Conservation (phyloP, 1,140 invertebrate species). For the Papilio xuthus region DNA sequence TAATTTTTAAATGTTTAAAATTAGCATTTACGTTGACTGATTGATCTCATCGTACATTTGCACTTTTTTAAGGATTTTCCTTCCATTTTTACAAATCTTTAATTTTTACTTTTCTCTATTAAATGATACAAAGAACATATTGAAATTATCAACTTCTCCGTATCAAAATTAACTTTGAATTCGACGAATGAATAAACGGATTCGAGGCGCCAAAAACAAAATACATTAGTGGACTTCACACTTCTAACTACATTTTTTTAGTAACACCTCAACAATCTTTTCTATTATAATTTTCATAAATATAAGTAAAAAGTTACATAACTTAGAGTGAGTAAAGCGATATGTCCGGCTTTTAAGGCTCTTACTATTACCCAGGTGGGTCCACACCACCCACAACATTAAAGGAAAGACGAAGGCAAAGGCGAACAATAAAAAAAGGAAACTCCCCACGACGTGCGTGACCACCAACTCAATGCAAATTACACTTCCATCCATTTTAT, state of each 20-base stretch:
- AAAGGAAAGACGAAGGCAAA: conserved; percentile 63
- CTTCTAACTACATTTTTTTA: not conserved
- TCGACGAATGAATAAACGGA: not conserved
- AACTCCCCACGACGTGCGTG: conserved; percentile 72
- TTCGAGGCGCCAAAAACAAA: not conserved
- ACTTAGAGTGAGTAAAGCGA: conserved; percentile 30
- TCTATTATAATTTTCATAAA: conserved; percentile 7
- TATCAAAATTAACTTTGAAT: no score
- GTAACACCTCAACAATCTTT: not conserved
- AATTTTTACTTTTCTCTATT: no score
- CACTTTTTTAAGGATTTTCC: no score
- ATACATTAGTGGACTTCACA: not conserved
- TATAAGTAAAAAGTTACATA: conserved; percentile 10
- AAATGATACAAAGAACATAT: no score
- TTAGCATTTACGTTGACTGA: not conserved
- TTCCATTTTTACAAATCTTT: no score
- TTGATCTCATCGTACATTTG: not conserved
- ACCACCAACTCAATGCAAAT: conserved; percentile 78
- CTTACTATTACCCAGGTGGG: conserved; percentile 36
- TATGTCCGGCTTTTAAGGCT: conserved; percentile 37
- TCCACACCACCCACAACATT: conserved; percentile 59
- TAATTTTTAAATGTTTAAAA: not conserved
- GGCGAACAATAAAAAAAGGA: conserved; percentile 75
- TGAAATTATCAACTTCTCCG: no score
- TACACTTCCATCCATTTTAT: conserved; percentile 78